Percentiles rank a stretch among this genome's conserved stretches.
These are phyloP conservation scores for Puffinus mauretanicus DNA, from an alignment of 2,113 vertebrate genomes.

Conservation along the genomic window DNA sequence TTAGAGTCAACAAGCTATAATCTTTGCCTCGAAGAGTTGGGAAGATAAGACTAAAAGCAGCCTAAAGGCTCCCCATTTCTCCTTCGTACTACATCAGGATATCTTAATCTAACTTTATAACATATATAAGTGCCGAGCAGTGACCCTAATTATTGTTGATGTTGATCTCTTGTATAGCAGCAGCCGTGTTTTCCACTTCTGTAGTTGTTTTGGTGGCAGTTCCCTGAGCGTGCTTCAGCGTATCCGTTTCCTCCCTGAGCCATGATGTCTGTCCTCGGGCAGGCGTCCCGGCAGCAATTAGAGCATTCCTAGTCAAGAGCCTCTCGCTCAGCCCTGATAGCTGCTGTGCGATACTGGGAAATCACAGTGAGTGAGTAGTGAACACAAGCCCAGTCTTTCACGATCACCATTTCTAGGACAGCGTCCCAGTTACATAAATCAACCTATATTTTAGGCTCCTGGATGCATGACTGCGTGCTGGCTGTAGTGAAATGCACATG, in stretches of 20 bases:
- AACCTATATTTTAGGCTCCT: not conserved
- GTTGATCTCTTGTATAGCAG: not conserved
- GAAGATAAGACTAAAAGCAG: not conserved
- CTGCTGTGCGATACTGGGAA: not conserved
- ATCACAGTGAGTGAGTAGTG: not conserved
- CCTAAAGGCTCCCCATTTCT: not conserved
- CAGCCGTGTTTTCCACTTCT: rapidly evolving
- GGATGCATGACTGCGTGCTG: not conserved
- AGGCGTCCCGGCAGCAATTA: not conserved
- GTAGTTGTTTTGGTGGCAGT: too few relatives aligned
- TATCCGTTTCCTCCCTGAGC: not conserved
- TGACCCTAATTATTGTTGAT: not conserved
- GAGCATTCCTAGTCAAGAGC: not conserved
- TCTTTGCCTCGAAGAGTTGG: not conserved
- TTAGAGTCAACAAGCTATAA: not conserved
- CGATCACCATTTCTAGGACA: not conserved
- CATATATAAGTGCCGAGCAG: not conserved
- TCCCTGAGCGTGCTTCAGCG: not conserved
- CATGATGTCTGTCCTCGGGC: not conserved
- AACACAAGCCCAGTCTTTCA: not conserved
- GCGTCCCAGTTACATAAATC: too few relatives aligned
- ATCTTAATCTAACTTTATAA: not conserved
- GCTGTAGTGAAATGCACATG: not conserved
- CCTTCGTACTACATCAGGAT: not conserved
- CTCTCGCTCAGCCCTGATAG: not conserved